Conservation (phyloP, 2,888 invertebrate genomes). For the Nemotelus pantherinus region DNA sequence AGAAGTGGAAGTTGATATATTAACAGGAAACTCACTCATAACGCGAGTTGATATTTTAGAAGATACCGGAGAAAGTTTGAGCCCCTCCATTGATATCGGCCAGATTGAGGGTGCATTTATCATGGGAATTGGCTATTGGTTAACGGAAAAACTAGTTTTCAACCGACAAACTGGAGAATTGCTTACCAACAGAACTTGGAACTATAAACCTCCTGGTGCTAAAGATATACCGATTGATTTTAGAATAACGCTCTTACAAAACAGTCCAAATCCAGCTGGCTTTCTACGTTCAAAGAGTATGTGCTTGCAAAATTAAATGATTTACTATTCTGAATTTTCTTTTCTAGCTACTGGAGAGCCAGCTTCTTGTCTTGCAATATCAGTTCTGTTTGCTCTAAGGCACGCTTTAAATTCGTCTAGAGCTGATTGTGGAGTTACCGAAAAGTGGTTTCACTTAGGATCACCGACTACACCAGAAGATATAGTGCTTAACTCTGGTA, state of each 20-base stretch:
- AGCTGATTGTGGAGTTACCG: constrained; percentile 70
- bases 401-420: constrained; percentile 76
- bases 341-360: constrained; percentile 73
- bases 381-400: constrained; percentile 73
- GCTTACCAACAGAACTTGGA: constrained; percentile 83
- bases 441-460: constrained; percentile 58
- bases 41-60: constrained; percentile 72
- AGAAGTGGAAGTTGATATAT: constrained; percentile 79
- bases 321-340: constrained; percentile 2
- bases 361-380: constrained; percentile 68
- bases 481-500: constrained; percentile 58
- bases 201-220: constrained; percentile 79
- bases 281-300: constrained; percentile 79
- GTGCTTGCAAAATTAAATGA: constrained; percentile 26
- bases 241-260: constrained; percentile 74
- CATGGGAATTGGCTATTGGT: constrained; percentile 82
- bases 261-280: constrained; percentile 72
- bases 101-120: constrained; percentile 83
- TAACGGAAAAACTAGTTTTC: constrained; percentile 75
- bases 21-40: constrained; percentile 74
- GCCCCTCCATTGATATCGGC: constrained; percentile 75
- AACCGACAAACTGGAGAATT: constrained; percentile 73
- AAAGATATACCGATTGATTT: constrained; percentile 84
- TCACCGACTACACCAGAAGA: constrained; percentile 63
- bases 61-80: constrained; percentile 74